Evolutionary conservation across 2,888 invertebrate genomes (phyloP).

Genomic region (Polia nebulosa): DNA sequence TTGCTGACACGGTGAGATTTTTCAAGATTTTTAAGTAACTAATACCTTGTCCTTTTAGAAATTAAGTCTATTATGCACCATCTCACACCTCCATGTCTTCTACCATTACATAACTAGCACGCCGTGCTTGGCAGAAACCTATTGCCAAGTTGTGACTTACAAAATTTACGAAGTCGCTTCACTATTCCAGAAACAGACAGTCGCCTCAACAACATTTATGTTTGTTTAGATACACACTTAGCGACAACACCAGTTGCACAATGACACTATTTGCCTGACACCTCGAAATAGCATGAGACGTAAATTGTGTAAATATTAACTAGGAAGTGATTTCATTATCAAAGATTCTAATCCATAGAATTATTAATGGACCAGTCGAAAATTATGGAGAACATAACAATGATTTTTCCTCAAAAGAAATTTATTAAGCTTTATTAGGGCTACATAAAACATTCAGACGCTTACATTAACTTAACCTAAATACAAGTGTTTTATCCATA

Average conservation of each 20-base stretch:
- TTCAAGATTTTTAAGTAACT: constrained; percentile 25
- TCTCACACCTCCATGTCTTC: constrained; percentile 10
- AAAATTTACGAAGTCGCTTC: constrained; percentile 42
- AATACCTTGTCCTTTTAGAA: constrained; percentile 13
- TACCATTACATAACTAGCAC: constrained; percentile 27
- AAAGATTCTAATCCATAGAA: constrained; percentile 38
- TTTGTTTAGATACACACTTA: constrained; percentile 37
- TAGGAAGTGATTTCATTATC: constrained; percentile 42
- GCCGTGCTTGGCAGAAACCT: constrained; percentile 36
- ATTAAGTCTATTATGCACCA: constrained; percentile 22
- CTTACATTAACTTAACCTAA: constrained; percentile 84
- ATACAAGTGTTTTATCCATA: constrained; percentile 78
- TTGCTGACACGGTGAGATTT: constrained; percentile 27
- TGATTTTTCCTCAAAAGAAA: constrained; percentile 69
- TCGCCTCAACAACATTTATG: constrained; percentile 29
- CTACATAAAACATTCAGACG: constrained; percentile 80
- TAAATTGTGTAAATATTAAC: constrained; percentile 37
- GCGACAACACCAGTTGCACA: constrained; percentile 45
- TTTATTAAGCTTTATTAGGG: constrained; percentile 78
- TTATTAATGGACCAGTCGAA: constrained; percentile 40
- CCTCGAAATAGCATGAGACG: constrained; percentile 40
- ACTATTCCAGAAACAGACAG: constrained; percentile 37
- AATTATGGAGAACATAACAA: constrained; percentile 54
- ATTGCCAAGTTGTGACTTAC: constrained; percentile 39
- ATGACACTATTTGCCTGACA: constrained; percentile 50